Percentiles rank a stretch among this genome's conserved stretches.
phyloP scores from a whole-genome alignment of 2,888 invertebrate genomes.

The Yponomeuta evonymella region DNA sequence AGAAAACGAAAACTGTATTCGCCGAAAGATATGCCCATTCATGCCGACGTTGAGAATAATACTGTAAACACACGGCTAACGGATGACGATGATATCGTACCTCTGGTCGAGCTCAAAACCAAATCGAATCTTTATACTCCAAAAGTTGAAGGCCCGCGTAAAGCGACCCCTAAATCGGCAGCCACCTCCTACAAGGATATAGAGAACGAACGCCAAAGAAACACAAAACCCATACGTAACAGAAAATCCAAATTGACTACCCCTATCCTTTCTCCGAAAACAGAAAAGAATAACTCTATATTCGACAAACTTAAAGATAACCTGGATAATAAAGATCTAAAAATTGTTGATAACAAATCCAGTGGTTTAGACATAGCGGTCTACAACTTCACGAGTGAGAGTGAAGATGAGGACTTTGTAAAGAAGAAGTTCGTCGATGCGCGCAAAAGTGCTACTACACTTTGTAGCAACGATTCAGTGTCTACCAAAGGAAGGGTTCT shows the following conservation, averaged over 20 bases:
- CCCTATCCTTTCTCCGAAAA: constrained; percentile 38
- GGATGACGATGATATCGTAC: constrained; percentile 8
- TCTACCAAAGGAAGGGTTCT: neutral
- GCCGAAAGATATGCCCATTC: constrained; percentile 39
- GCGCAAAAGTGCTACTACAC: neutral
- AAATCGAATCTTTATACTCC: constrained; percentile 4
- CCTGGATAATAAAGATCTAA: constrained; percentile 32
- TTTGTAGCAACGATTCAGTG: neutral
- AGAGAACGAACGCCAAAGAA: constrained; percentile 41
- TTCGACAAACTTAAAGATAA: constrained; percentile 50
- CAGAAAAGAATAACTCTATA: constrained; percentile 39
- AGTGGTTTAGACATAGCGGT: constrained; percentile 30
- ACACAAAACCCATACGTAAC: constrained; percentile 28
- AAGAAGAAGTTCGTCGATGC: constrained; percentile 24
- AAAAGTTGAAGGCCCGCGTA: neutral
- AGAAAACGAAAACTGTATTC: constrained; percentile 61
- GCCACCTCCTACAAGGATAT: constrained; percentile 52
- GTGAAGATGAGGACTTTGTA: constrained; percentile 53
- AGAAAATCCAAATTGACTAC: constrained; percentile 29
- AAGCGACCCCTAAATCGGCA: constrained; percentile 30
- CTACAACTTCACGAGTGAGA: constrained; percentile 57
- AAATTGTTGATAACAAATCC: constrained; percentile 32
- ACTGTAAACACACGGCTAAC: neutral
- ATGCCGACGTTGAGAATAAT: constrained; percentile 18
- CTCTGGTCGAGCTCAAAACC: constrained; percentile 28